Evolutionary conservation across 1,140 invertebrate genomes (phyloP).

Genomic region (Brachystomella parvula): DNA sequence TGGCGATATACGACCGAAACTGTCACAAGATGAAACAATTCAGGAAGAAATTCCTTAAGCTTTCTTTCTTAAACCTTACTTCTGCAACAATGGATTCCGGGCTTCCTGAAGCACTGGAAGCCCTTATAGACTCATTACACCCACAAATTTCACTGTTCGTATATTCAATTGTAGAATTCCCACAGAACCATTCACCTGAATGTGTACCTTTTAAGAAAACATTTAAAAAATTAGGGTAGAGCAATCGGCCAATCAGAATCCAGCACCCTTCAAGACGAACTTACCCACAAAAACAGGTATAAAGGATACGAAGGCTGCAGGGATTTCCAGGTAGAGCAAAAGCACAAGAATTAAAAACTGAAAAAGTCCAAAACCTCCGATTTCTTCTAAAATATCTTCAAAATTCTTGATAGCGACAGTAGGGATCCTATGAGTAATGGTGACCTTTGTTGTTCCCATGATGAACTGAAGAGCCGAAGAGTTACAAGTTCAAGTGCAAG

Average conservation of each 20-base stretch:
- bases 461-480: no score
- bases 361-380: slow-evolving; percentile 33
- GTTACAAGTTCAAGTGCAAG: no score
- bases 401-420: slow-evolving; percentile 22
- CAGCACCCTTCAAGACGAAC: not conserved
- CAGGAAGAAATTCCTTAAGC: not conserved
- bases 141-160: slow-evolving; percentile 16
- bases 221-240: not conserved
- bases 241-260: not conserved
- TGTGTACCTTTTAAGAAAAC: not conserved
- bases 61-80: slow-evolving; percentile 9
- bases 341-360: slow-evolving; percentile 29
- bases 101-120: not conserved
- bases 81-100: slow-evolving; percentile 16
- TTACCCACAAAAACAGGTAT: slow-evolving; percentile 30
- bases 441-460: no score
- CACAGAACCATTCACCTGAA: slow-evolving; percentile 14
- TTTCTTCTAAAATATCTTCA: slow-evolving; percentile 30
- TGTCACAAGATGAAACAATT: not conserved
- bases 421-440: not conserved
- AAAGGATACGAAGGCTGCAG: slow-evolving; percentile 31
- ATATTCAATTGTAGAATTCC: slow-evolving; percentile 4
- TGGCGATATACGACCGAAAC: not conserved
- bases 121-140: slow-evolving; percentile 22
- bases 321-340: slow-evolving; percentile 30